Base-by-base conservation (phyloP, 1,140 invertebrate genomes). In the Trichogramma pretiosum region DNA sequence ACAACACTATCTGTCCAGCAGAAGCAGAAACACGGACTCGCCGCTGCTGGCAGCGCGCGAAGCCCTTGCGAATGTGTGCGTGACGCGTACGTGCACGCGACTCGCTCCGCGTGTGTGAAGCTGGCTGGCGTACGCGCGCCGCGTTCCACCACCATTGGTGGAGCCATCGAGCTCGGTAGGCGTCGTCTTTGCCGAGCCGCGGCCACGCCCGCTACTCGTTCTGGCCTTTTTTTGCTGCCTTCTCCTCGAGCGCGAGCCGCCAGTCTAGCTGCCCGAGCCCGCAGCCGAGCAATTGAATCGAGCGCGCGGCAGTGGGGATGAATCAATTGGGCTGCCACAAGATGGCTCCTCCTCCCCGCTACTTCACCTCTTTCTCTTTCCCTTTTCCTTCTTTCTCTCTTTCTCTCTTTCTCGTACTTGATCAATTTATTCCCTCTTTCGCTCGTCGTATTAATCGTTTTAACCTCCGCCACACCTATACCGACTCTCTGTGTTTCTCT, bases 1-100 rank as follows among this genome's bases (percentile, higher is more conserved):
- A 68, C 68, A 64, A 56, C 60, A 71, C 70, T 71, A 70, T 72
- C 70, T 72, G 67, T 48, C 53, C 40, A n/a, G n/a, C n/a, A 43
- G 56, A 55, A 55, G 57, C 52, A 54, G 55, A 54, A 60, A 57
- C 59, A 60, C 59, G 57, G 60, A 57, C 59, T 59, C 64, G 62
- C 60, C 63, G 60, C 63, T 58, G 55, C 60, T n/a, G n/a, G n/a
- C n/a, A n/a, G n/a, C n/a, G n/a, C n/a, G n/a, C n/a, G n/a, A n/a
- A n/a, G n/a, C n/a, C n/a, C n/a, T n/a, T n/a, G n/a, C 3, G 14
- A 38, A 40, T 40, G n/a, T 30, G 14, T 13, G 22, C 26, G 38
- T 53, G 35, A 39, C 44, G 38, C 35, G 50, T 47, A 55, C 7
- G 26, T 30, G 26, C 8, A 8, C 8, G 26, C 26, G 26, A 30